A percentile compares a stretch with the other conserved stretches of the same genome.
Evolutionary conservation across 2,888 invertebrate species (phyloP).

Genomic region (Disparrhopalites patrizii): DNA sequence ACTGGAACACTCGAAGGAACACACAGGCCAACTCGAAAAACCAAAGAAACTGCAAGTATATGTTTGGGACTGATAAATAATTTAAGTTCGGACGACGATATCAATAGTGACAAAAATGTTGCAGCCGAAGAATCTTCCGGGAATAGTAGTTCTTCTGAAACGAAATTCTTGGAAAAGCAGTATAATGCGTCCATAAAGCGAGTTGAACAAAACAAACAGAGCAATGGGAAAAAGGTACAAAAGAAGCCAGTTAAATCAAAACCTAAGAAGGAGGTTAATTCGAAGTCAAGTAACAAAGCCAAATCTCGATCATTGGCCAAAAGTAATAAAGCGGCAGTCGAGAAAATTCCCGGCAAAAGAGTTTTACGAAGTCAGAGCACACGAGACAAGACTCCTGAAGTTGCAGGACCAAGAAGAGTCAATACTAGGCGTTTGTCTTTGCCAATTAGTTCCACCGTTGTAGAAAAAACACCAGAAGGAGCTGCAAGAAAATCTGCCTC

Average conservation of each 20-base stretch:
- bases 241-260: conserved; percentile 13
- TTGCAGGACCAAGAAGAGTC: conserved; percentile 12
- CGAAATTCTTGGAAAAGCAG: conserved; percentile 46
- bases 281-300: not conserved
- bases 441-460: conserved; percentile 13
- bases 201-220: conserved; percentile 27
- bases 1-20: too few species aligned
- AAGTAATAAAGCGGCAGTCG: not conserved
- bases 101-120: conserved; percentile 55
- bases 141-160: conserved; percentile 44
- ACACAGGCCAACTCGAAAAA: conserved; percentile 58
- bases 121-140: conserved; percentile 37
- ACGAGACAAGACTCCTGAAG: conserved; percentile 5
- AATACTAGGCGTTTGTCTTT: conserved; percentile 25
- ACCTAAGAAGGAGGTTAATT: conserved; percentile 4
- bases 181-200: conserved; percentile 44
- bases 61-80: conserved; percentile 71
- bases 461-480: conserved; percentile 33
- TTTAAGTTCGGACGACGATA: conserved; percentile 61
- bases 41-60: conserved; percentile 69
- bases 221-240: not conserved
- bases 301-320: not conserved
- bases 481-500: conserved; percentile 47
- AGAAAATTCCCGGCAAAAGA: conserved; percentile 23
- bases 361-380: conserved; percentile 36